A percentile compares a stretch with the other conserved stretches of the same genome.
Evolutionary conservation across 2,797 vertebrate species (phyloP).

Genomic region (Allobates femoralis): DNA sequence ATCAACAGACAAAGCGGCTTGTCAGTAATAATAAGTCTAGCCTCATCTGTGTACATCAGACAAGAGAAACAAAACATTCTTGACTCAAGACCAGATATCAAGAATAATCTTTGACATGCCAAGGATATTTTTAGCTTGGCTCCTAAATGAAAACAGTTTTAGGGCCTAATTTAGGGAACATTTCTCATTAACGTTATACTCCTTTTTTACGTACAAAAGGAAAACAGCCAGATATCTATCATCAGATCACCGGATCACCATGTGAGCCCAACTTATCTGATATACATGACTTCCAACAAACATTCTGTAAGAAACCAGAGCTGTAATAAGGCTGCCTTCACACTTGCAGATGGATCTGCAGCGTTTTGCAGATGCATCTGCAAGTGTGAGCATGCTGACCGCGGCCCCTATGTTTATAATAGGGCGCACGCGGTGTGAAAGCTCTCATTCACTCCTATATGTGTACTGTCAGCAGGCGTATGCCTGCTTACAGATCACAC

Average conservation of each 20-base stretch:
- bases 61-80: constrained; percentile 35
- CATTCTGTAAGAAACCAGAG: constrained; percentile 31
- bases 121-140: constrained; percentile 67
- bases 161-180: constrained; percentile 62
- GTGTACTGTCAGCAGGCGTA: no score
- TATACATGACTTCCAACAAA: constrained; percentile 59
- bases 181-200: constrained; percentile 60
- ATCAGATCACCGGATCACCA: constrained; percentile 61
- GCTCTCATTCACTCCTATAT: no score
- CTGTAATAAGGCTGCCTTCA: no score
- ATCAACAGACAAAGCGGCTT: not conserved
- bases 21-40: not conserved
- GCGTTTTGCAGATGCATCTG: no score
- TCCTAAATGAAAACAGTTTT: constrained; percentile 66
- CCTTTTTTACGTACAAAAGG: constrained; percentile 61
- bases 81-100: constrained; percentile 62
- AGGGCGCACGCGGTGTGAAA: no score
- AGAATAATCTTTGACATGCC: constrained; percentile 63
- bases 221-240: constrained; percentile 63
- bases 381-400: no score
- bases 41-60: not conserved
- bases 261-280: constrained; percentile 62
- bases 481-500: no score
- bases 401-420: no score
- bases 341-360: no score